phyloP scores from a whole-genome alignment of 1,140 invertebrate genomes.

The Apis dorsata region DNA sequence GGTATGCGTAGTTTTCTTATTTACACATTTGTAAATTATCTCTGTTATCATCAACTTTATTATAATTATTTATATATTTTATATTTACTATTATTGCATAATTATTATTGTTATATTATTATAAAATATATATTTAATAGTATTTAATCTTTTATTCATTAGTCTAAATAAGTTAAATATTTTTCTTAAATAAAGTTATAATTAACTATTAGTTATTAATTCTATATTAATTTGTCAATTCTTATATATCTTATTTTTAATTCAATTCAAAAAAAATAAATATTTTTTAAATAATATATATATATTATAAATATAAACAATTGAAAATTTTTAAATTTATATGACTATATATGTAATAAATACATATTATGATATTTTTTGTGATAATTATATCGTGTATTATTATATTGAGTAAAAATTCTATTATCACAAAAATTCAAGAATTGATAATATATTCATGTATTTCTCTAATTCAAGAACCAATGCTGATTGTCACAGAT shows the following conservation, averaged over 20 bases:
- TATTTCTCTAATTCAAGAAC: neutral
- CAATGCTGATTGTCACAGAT: neutral
- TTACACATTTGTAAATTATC: slow-evolving; percentile 5
- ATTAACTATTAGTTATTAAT: neutral
- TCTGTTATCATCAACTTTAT: neutral
- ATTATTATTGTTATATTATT: slow-evolving; percentile 1
- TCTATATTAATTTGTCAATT: too few relatives aligned
- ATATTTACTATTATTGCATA: neutral
- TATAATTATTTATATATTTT: neutral
- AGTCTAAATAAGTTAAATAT: neutral
- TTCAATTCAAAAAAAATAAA: neutral
- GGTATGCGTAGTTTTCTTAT: neutral
- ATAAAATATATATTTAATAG: neutral
- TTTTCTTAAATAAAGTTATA: neutral
- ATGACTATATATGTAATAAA: neutral
- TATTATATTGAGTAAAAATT: neutral
- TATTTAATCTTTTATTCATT: neutral
- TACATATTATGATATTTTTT: neutral
- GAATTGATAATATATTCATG: neutral
- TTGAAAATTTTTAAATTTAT: too few relatives aligned
- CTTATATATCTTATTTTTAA: too few relatives aligned
- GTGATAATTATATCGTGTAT: neutral
- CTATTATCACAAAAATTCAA: neutral
- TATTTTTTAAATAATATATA: neutral
- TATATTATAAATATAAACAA: neutral